Percentiles rank a stretch among this genome's conserved stretches.
phyloP scores from a whole-genome alignment of 2,888 invertebrate species.

The Mythimna loreyi region DNA sequence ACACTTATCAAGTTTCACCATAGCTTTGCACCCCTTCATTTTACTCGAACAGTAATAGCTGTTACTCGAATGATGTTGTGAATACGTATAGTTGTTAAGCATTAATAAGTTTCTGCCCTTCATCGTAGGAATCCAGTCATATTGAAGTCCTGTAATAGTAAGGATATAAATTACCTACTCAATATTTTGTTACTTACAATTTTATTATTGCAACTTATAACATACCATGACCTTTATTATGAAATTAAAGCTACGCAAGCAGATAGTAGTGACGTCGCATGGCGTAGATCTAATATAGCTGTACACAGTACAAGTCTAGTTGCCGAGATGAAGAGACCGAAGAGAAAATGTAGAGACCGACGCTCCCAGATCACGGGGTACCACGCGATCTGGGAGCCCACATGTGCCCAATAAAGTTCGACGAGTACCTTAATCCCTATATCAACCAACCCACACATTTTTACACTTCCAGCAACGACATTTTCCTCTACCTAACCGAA shows the following conservation, averaged over 20 bases:
- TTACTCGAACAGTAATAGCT: conserved; percentile 55
- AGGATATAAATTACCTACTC: conserved; percentile 3
- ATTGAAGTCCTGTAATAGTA: conserved; percentile 43
- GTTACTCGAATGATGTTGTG: conserved; percentile 36
- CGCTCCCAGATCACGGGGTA: too few relatives aligned
- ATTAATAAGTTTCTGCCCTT: conserved; percentile 48
- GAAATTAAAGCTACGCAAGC: background rate
- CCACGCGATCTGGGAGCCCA: too few relatives aligned
- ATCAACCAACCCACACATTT: too few relatives aligned
- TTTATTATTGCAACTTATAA: background rate
- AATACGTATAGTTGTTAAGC: conserved; percentile 51
- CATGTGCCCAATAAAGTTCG: too few relatives aligned
- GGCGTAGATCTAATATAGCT: too few relatives aligned
- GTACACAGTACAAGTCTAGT: too few relatives aligned
- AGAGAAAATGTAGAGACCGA: too few relatives aligned
- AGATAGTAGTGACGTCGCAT: too few relatives aligned
- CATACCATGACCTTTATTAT: background rate
- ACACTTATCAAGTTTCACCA: conserved; percentile 43
- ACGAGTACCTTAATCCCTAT: too few relatives aligned
- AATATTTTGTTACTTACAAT: background rate
- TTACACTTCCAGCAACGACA: too few relatives aligned
- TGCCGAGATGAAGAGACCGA: too few relatives aligned
- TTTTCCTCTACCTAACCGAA: too few relatives aligned
- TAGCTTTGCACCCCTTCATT: conserved; percentile 53
- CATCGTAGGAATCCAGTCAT: conserved; percentile 56